These are phyloP conservation scores for Drosophila prostipennis DNA, from an alignment of 2,888 invertebrate genomes.

Conservation along the genomic window DNA sequence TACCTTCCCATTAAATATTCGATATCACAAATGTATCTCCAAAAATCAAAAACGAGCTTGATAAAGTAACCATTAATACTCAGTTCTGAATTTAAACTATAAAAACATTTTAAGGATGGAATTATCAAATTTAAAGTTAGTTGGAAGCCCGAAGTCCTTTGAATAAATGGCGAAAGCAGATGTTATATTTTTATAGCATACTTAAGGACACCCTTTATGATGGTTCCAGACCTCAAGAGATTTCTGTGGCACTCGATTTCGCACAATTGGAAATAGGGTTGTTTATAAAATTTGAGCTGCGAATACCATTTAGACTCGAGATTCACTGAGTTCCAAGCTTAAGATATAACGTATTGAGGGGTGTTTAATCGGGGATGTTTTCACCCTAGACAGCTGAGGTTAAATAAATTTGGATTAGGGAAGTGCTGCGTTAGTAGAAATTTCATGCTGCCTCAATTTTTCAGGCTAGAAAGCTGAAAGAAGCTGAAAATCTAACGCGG, in stretches of 20 bases:
- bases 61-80: too few species aligned
- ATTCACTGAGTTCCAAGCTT: neutral
- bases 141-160: neutral
- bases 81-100: too few species aligned
- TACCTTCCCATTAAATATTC: too few species aligned
- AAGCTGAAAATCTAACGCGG: constrained; percentile 5
- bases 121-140: too few species aligned
- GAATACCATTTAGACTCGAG: neutral
- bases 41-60: too few species aligned
- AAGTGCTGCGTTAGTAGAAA: neutral
- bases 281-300: neutral
- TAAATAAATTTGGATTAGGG: neutral
- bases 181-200: neutral
- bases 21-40: too few species aligned
- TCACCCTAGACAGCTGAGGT: neutral
- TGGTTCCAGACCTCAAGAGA: neutral
- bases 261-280: neutral
- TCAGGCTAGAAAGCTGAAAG: constrained; percentile 16
- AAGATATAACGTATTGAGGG: neutral
- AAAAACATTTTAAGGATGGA: too few species aligned
- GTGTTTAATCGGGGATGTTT: neutral
- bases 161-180: neutral
- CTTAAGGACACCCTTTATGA: neutral
- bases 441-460: constrained; percentile 16
- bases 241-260: neutral